A percentile compares a stretch with the other conserved stretches of the same genome.
Conservation (phyloP, 1,140 invertebrate genomes). For the Aleiodes sp. region DNA sequence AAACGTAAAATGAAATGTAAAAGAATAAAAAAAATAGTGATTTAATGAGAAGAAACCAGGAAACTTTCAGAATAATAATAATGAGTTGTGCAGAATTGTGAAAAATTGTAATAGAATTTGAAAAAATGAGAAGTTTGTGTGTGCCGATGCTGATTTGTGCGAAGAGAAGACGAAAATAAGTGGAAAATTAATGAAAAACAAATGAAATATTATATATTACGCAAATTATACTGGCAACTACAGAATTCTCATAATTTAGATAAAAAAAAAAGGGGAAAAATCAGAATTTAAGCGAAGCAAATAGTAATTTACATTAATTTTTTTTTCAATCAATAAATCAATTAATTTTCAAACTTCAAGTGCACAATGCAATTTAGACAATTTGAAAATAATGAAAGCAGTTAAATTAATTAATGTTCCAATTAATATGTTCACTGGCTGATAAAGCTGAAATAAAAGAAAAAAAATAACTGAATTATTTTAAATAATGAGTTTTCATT, state of each 20-base stretch:
- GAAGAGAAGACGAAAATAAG: not conserved
- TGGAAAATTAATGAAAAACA: not conserved
- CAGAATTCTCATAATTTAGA: not conserved
- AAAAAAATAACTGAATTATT: conserved; percentile 10
- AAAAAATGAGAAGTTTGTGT: not conserved
- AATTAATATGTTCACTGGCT: conserved; percentile 12
- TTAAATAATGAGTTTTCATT: not conserved
- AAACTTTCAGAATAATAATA: conserved; percentile 11
- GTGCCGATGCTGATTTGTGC: not conserved
- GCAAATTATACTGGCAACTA: not conserved
- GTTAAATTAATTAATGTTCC: conserved; percentile 7
- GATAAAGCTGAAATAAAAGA: conserved; percentile 9
- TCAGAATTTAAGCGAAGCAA: too few relatives aligned
- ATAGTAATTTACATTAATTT: not conserved
- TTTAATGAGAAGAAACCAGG: not conserved
- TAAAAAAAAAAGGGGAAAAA: not conserved
- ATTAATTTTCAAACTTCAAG: not conserved
- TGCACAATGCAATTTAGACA: conserved; percentile 6
- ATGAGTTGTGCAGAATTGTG: conserved; percentile 2
- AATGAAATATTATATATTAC: not conserved
- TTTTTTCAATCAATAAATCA: not conserved
- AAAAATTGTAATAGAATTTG: not conserved
- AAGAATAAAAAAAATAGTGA: not conserved
- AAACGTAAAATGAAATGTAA: too few relatives aligned
- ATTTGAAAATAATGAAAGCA: not conserved